Evolutionary conservation across 2,888 invertebrate genomes (phyloP), one percentile per base, ranked within the genome.

Genomic region (Leucoma salicis): DNA sequence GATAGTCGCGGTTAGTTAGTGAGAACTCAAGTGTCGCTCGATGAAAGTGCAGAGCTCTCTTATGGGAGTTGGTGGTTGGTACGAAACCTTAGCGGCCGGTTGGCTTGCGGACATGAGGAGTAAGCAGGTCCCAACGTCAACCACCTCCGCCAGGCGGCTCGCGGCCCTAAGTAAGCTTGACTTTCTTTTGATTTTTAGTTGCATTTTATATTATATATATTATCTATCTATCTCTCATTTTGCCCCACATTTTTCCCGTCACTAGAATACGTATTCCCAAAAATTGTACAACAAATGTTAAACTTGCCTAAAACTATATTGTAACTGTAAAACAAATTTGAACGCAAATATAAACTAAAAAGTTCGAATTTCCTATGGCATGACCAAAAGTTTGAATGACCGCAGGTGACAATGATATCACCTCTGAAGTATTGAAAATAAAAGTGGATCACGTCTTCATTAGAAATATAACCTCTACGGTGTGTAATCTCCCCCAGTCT

Each of bases 131-230:
- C 90, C 90, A 68, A 88, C 82, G 60, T 86, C 89, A 58, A 88
- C 88, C 77, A 85, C 86, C 77, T 82, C 87, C 68, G 87, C 89
- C 83, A 89, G 88, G 84, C 89, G 88, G 85, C 85, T 86, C 70
- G 87, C 88, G 71, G 82, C 86, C 78, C 77, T 87, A 66, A 86
- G 90, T 90, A 90, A 90, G 90, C 86, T 88, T 86, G 8, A 76
- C 76, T 85, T 84, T 85, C 78, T 74, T 84, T 85, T 84, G 82
- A 70, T 74, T 78, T 81, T 87, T 74, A 70, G 87, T 87, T 88
- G 83, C 82, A 71, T 72, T 71, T 73, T 65, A 53, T 69, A 56
- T 55, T 57, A 27, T 24, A 11, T 28, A 31, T 46, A 21, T 21
- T 57, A 56, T 63, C 59, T 57, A 36, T 53, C 36, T 63, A 48